A percentile compares a stretch with the other conserved stretches of the same genome.
Evolutionary conservation across 2,113 vertebrate genomes (phyloP).

Genomic region (Albula goreensis): DNA sequence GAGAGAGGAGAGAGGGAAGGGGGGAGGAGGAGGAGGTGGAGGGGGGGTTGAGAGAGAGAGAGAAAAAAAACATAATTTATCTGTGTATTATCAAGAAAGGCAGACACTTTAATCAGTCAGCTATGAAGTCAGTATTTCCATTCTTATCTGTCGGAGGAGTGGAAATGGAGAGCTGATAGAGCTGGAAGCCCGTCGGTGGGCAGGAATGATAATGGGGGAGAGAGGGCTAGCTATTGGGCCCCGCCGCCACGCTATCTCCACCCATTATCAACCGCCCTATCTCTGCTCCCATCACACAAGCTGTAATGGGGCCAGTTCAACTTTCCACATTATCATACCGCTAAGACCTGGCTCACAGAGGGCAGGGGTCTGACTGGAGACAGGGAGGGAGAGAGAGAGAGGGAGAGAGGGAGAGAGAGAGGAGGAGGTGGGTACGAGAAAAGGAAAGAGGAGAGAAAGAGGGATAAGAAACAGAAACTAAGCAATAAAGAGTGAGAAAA

Average conservation of each 20-base stretch:
- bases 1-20: constrained; percentile 45
- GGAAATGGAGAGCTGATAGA: constrained; percentile 99
- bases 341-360: constrained; percentile 88
- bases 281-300: constrained; percentile 87
- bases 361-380: constrained; percentile 79
- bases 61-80: constrained; percentile 98
- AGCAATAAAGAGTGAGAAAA: not conserved
- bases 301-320: constrained; percentile 99
- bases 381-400: constrained; percentile 57
- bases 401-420: not conserved
- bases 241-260: constrained; percentile 87
- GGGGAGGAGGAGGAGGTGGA: constrained; percentile 47
- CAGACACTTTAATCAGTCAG: constrained; percentile 99
- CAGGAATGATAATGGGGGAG: constrained; percentile 97
- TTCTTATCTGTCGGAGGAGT: constrained; percentile 99
- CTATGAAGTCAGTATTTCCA: constrained; percentile 99
- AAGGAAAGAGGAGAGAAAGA: constrained; percentile 24
- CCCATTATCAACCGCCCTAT: constrained; percentile 95
- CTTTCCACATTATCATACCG: constrained; percentile 99
- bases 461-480: constrained; percentile 23
- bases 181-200: constrained; percentile 90
- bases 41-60: not conserved
- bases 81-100: constrained; percentile 99
- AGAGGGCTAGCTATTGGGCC: constrained; percentile 88
- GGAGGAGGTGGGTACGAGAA: constrained; percentile 21